Conservation (phyloP, 2,797 vertebrate species). For the Pitangus sulphuratus region DNA sequence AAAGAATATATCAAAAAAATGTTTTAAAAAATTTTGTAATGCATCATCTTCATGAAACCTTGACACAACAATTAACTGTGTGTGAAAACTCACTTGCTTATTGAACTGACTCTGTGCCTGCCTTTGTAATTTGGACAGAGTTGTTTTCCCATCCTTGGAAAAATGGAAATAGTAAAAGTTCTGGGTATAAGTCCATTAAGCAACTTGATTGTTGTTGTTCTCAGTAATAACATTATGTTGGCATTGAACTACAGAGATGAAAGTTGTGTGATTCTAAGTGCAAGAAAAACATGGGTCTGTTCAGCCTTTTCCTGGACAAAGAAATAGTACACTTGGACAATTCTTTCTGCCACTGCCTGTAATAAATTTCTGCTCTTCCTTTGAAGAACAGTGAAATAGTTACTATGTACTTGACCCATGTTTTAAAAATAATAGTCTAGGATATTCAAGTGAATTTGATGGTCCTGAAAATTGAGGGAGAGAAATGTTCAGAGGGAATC, state of each 20-base stretch:
- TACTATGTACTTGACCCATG: background rate
- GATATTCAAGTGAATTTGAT: background rate
- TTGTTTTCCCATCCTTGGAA: background rate
- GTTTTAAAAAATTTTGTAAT: background rate
- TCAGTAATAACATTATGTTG: slow-evolving; percentile 40
- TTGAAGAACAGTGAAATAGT: background rate
- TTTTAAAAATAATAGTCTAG: background rate
- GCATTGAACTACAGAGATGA: background rate
- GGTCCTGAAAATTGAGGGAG: background rate
- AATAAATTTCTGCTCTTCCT: background rate
- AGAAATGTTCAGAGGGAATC: background rate
- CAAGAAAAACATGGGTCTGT: background rate
- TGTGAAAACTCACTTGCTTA: background rate
- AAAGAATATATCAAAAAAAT: background rate
- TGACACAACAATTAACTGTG: background rate
- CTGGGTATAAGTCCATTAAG: background rate
- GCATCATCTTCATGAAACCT: background rate
- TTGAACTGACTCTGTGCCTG: background rate
- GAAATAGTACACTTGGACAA: background rate
- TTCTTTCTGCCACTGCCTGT: background rate
- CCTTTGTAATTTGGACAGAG: background rate
- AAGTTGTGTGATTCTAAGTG: background rate
- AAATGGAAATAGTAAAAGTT: slow-evolving; percentile 34
- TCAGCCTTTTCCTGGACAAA: background rate
- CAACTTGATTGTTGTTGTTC: background rate